A percentile compares a stretch with the other conserved stretches of the same genome.
These are phyloP conservation scores for Eolophus roseicapilla DNA, from an alignment of 2,113 vertebrate species.

Conservation along the genomic window DNA sequence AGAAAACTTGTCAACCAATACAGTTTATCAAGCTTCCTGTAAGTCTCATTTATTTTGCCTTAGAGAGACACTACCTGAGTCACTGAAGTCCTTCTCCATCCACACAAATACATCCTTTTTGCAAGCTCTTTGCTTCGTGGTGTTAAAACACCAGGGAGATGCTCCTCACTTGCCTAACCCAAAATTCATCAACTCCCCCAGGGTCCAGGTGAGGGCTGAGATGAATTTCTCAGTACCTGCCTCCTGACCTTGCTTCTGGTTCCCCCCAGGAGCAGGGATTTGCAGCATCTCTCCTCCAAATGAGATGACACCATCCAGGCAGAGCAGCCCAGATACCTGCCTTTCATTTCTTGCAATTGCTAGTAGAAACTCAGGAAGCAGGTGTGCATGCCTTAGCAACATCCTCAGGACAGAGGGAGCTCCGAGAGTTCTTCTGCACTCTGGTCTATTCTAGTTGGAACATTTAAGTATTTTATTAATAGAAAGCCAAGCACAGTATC, in stretches of 20 bases:
- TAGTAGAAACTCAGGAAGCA: background rate
- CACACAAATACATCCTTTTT: fast-evolving
- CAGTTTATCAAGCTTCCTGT: background rate
- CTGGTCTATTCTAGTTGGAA: background rate
- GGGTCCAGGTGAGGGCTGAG: background rate
- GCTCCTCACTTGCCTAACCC: background rate
- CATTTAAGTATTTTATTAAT: background rate
- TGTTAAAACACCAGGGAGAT: background rate
- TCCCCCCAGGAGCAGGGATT: background rate
- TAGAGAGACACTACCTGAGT: background rate
- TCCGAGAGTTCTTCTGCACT: background rate
- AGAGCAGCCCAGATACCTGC: background rate
- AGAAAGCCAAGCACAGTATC: background rate
- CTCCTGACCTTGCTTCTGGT: background rate
- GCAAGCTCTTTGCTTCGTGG: background rate
- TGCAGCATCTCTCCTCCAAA: background rate
- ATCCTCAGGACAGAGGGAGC: background rate
- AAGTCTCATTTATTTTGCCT: background rate
- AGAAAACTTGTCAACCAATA: background rate
- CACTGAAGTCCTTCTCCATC: background rate
- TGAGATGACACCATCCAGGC: background rate
- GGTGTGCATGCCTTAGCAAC: background rate
- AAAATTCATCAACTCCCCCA: background rate
- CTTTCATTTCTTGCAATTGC: background rate
- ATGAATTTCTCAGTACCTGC: background rate